phyloP scores from a whole-genome alignment of 2,888 invertebrate genomes.

The Brachyptera risi region DNA sequence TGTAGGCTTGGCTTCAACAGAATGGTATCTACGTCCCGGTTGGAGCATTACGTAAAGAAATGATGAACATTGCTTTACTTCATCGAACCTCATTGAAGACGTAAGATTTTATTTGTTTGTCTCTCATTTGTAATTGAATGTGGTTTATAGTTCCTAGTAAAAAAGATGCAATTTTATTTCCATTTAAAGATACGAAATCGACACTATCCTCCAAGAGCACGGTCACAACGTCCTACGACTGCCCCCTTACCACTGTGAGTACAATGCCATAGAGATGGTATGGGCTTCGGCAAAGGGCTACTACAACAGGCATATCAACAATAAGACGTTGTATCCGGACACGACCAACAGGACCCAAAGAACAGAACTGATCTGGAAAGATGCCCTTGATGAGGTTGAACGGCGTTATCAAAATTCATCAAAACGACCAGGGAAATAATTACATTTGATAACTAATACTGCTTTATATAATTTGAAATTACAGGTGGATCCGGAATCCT shows the following conservation, averaged over 20 bases:
- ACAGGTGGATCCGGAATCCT: not conserved
- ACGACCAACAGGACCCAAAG: not conserved
- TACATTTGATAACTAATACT: not conserved
- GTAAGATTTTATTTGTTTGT: not conserved
- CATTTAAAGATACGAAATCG: not conserved
- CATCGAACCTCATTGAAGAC: not conserved
- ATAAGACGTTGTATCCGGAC: not conserved
- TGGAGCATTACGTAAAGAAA: not conserved
- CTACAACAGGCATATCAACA: not conserved
- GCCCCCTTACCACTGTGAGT: not conserved
- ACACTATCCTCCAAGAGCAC: not conserved
- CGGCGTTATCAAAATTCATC: not conserved
- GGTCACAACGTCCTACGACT: not conserved
- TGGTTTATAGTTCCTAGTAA: not conserved
- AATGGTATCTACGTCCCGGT: not conserved
- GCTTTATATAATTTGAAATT: not conserved
- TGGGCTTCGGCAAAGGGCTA: not conserved
- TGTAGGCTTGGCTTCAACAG: not conserved
- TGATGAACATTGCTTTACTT: not conserved
- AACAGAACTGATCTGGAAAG: not conserved
- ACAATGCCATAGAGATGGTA: not conserved
- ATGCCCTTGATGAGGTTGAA: not conserved
- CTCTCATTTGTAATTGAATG: not conserved
- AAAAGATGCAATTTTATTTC: not conserved
- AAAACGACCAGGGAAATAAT: not conserved